Evolutionary conservation across 2,888 invertebrate species (phyloP).

Genomic region (Morpho achilles): DNA sequence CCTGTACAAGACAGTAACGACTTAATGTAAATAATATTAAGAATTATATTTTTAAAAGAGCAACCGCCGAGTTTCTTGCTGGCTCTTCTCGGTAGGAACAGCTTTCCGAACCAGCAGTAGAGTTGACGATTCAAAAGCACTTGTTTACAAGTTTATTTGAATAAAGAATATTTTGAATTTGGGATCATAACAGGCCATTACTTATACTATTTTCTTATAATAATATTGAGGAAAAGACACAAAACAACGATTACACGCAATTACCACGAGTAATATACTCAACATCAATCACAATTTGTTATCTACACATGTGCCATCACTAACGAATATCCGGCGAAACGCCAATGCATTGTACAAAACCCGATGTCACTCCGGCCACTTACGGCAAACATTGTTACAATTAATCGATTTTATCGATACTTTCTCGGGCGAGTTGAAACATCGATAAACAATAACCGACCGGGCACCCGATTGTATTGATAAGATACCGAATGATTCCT

Average conservation of each 20-base stretch:
- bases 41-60: too few species aligned
- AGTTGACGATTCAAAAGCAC: too few species aligned
- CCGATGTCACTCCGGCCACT: slow-evolving; percentile 61
- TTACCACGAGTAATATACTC: slow-evolving; percentile 17
- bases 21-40: too few species aligned
- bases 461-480: slow-evolving; percentile 67
- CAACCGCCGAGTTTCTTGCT: too few species aligned
- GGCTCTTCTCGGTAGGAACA: too few species aligned
- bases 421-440: slow-evolving; percentile 49
- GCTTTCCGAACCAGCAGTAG: too few species aligned
- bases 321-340: slow-evolving; percentile 28
- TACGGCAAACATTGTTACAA: slow-evolving; percentile 60
- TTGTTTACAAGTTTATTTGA: too few species aligned
- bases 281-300: slow-evolving; percentile 30
- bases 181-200: too few species aligned
- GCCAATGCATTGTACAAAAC: slow-evolving; percentile 39
- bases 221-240: slow-evolving; percentile 4
- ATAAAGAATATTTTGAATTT: too few species aligned
- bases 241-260: slow-evolving; percentile 20
- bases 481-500: slow-evolving; percentile 69
- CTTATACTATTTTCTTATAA: too few species aligned
- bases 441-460: slow-evolving; percentile 74
- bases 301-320: slow-evolving; percentile 27
- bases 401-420: slow-evolving; percentile 60
- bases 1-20: too few species aligned